Conservation (phyloP, 1,140 invertebrate species). For the Helicoverpa armigera region DNA sequence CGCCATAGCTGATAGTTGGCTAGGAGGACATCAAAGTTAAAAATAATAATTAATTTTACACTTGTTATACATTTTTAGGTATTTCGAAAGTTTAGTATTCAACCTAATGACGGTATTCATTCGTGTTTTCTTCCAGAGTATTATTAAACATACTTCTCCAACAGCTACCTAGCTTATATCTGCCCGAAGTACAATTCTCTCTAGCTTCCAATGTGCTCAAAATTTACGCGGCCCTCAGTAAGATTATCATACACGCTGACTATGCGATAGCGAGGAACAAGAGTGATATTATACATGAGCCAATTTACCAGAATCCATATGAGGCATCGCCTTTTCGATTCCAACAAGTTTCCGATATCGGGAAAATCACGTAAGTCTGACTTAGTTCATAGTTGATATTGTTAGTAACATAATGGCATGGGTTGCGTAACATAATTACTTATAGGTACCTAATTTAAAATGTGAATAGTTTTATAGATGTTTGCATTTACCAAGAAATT, state of each 20-base stretch:
- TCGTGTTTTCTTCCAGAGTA: slow-evolving; percentile 57
- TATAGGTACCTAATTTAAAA: too few species aligned
- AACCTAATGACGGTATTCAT: too few species aligned
- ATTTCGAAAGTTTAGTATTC: too few species aligned
- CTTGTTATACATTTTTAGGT: too few species aligned
- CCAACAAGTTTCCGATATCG: slow-evolving; percentile 64
- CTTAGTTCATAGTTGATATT: too few species aligned
- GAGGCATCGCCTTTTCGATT: slow-evolving; percentile 68
- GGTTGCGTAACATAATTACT: too few species aligned
- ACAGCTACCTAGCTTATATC: slow-evolving; percentile 58
- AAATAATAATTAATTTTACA: too few species aligned
- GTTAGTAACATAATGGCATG: too few species aligned
- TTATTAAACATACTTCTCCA: slow-evolving; percentile 61
- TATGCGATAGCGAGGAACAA: slow-evolving; percentile 67
- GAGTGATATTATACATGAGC: slow-evolving; percentile 56
- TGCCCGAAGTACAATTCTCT: slow-evolving; percentile 62
- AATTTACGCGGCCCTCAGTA: slow-evolving; percentile 59
- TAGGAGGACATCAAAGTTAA: too few species aligned
- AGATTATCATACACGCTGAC: slow-evolving; percentile 64
- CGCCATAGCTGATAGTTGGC: too few species aligned
- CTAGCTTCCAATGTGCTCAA: slow-evolving; percentile 64
- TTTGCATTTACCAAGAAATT: too few species aligned
- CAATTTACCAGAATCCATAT: slow-evolving; percentile 48
- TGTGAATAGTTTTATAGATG: too few species aligned
- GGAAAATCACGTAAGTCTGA: slow-evolving; percentile 66